Evolutionary conservation across 2,797 vertebrate species (phyloP).

Genomic region (Emys orbicularis): DNA sequence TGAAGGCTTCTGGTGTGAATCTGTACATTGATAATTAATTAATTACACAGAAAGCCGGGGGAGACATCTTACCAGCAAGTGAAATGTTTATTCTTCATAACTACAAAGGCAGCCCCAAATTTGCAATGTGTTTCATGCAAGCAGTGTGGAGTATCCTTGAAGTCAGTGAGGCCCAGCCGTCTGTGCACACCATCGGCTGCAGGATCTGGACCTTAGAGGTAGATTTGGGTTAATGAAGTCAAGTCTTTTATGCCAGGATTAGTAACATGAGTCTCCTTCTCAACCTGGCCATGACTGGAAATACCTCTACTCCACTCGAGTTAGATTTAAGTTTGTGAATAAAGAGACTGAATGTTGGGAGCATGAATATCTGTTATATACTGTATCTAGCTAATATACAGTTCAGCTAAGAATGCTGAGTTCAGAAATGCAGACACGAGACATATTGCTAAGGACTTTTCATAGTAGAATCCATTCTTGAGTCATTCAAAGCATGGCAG

Average conservation of each 20-base stretch:
- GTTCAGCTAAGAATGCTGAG: neutral
- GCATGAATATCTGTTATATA: neutral
- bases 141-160: neutral
- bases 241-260: neutral
- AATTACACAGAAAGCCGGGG: neutral
- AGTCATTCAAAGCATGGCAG: neutral
- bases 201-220: neutral
- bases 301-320: neutral
- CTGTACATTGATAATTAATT: neutral
- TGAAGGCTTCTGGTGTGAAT: neutral
- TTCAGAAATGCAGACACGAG: neutral
- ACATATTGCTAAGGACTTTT: neutral
- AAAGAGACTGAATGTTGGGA: neutral
- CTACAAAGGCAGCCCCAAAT: neutral
- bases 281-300: neutral
- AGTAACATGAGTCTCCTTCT: neutral
- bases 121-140: neutral
- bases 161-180: neutral
- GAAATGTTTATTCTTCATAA: neutral
- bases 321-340: neutral
- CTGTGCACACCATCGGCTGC: neutral
- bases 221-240: neutral
- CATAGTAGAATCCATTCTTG: neutral
- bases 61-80: neutral
- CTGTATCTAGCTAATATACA: neutral